These are phyloP conservation scores for Drosophila santomea DNA, from an alignment of 1,140 invertebrate species.

Conservation along the genomic window DNA sequence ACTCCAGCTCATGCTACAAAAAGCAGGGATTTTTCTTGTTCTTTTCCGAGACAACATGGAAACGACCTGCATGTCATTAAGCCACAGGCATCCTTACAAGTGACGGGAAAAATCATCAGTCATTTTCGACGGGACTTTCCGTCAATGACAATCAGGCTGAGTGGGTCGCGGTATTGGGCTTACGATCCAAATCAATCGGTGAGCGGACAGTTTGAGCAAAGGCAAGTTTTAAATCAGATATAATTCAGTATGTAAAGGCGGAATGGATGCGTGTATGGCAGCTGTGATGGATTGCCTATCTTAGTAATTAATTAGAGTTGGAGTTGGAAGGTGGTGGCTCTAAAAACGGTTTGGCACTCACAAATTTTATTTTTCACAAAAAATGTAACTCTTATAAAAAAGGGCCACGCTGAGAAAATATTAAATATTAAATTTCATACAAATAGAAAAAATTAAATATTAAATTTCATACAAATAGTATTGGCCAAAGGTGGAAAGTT, in stretches of 20 bases:
- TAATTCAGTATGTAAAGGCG: constrained; percentile 12
- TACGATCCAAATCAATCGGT: constrained; percentile 38
- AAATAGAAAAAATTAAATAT: no score
- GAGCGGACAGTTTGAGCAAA: not conserved
- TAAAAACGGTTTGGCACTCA: no score
- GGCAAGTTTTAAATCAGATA: constrained; percentile 32
- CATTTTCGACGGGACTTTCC: constrained; percentile 52
- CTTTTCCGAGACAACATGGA: constrained; percentile 40
- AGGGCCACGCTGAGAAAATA: no score
- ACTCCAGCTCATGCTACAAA: constrained; percentile 16
- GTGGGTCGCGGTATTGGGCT: constrained; percentile 17
- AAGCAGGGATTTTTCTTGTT: constrained; percentile 20
- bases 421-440: no score
- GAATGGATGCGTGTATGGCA: constrained; percentile 11
- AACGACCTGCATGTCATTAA: constrained; percentile 72
- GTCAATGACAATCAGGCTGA: constrained; percentile 38
- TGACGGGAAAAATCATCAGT: constrained; percentile 58
- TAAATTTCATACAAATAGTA: no score
- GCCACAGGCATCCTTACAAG: constrained; percentile 12
- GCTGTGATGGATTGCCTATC: constrained; percentile 20
- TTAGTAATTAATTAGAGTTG: constrained; percentile 6
- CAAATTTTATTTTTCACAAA: no score
- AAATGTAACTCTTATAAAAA: not conserved
- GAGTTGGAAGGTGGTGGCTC: not conserved
- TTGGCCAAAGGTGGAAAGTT: no score